phyloP scores from a whole-genome alignment of 1,140 invertebrate genomes.

The Hyles euphorbiae region DNA sequence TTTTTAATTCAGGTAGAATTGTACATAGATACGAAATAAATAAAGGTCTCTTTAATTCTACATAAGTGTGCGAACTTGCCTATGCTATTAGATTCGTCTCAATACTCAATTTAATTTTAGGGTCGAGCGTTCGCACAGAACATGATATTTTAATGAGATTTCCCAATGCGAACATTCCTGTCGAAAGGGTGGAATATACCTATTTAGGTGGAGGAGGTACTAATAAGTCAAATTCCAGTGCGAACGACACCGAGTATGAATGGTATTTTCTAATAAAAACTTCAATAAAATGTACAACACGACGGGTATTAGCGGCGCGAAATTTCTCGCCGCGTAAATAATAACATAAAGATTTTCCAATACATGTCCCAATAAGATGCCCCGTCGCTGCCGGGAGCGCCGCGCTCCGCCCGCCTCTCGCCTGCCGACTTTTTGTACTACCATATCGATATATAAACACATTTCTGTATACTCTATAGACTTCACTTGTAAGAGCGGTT shows the following conservation, averaged over 20 bases:
- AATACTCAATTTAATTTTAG: background rate
- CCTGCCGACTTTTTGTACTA: background rate
- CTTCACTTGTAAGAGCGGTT: too few relatives aligned
- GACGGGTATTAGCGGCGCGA: conserved; percentile 56
- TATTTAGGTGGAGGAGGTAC: conserved; percentile 10
- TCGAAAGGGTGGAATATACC: conserved; percentile 20
- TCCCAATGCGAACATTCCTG: conserved; percentile 13
- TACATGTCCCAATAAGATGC: conserved; percentile 50
- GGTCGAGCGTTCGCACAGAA: conserved; percentile 7
- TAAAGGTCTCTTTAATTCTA: too few relatives aligned
- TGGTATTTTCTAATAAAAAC: conserved; percentile 63
- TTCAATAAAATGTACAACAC: conserved; percentile 52
- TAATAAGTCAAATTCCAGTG: conserved; percentile 37
- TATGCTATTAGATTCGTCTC: too few relatives aligned
- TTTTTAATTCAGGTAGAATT: too few relatives aligned
- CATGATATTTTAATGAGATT: conserved; percentile 39
- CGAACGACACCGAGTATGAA: conserved; percentile 29
- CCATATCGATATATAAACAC: too few relatives aligned
- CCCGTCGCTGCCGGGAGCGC: conserved; percentile 18
- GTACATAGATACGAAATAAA: too few relatives aligned
- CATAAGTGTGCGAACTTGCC: too few relatives aligned
- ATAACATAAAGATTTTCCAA: conserved; percentile 66
- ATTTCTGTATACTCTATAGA: too few relatives aligned
- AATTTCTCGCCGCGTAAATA: conserved; percentile 59
- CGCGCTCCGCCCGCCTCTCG: conserved; percentile 5